Base-by-base conservation (phyloP, 1,140 invertebrate species). In the Drosophila dunni region DNA sequence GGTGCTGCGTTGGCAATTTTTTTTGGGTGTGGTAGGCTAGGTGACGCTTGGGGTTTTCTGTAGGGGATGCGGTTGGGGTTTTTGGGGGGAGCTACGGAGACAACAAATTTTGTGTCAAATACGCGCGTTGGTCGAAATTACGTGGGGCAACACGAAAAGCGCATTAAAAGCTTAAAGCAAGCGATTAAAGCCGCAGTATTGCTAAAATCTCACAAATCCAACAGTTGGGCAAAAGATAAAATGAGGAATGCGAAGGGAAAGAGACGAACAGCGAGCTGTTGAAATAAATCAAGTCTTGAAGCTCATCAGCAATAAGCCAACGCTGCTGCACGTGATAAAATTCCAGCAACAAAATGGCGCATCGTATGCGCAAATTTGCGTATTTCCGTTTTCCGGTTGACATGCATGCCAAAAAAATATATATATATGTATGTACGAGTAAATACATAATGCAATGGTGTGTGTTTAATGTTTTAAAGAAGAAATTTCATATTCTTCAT, bases 1-100 rank as follows among this genome's bases (percentile, higher is more conserved):
- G 72, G 61, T 81, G 82, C 69, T 74, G 75, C 76, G 83, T 82
- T 88, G 79, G 82, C 83, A 88, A 79, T 73, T 67, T 67, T 78
- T 36, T 36, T 69, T 42, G 38, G 38, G 46, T 62, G 8, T 38
- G 58, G n/a, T 24, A 29, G 24, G 24, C 24, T 29, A 29, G 24
- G 24, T 29, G 24, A 29, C 24, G 24, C 3, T 29, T 29, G 24
- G 24, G 24, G 24, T 29, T 29, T 29, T 29, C 5, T 3, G 17
- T 3, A 51, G 24, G 11, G 15, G 2, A 7, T 40, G 4, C 11
- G 58, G 33, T 5, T 34, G 44, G 44, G 9, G 13, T 8, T 11
- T n/a, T n/a, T n/a, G n/a, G 10, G 1, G 24, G 24, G 24, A 29
- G 24, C 0, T 29, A 9, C n/a, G 10, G 13, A 48, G 45, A 33